phyloP scores from a whole-genome alignment of 1,140 invertebrate species.

The Rhyacophila brunnea region DNA sequence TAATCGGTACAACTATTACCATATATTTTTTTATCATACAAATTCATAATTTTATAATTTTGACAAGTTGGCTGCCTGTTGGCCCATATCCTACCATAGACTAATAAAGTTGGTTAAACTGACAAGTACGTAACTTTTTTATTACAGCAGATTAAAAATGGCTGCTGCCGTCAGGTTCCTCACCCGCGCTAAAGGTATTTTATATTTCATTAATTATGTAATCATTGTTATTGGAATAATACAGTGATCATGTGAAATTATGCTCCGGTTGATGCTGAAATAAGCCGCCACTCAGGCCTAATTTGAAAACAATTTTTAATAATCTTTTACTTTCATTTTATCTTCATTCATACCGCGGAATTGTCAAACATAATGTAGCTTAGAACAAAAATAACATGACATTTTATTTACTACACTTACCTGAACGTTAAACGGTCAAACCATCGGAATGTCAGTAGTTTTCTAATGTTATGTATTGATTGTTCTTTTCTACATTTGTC shows the following conservation, averaged over 20 bases:
- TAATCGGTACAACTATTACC: too few relatives aligned
- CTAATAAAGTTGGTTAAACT: background rate
- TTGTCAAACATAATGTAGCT: constrained; percentile 11
- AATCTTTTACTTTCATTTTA: background rate
- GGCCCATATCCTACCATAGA: background rate
- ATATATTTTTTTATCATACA: too few relatives aligned
- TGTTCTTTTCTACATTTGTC: constrained; percentile 10
- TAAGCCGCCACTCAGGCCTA: background rate
- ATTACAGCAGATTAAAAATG: constrained; percentile 18
- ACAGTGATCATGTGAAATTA: background rate
- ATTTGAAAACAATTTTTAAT: background rate
- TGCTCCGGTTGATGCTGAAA: background rate
- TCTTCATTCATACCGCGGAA: background rate
- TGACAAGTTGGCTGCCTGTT: background rate
- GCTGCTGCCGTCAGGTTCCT: constrained; percentile 28
- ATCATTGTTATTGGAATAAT: background rate
- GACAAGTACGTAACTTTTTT: background rate
- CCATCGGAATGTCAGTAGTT: background rate
- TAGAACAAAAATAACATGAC: background rate
- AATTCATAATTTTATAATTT: too few relatives aligned
- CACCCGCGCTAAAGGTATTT: constrained; percentile 24
- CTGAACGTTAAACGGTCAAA: background rate
- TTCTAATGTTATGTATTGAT: background rate
- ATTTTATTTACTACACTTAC: background rate
- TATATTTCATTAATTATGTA: constrained; percentile 16